These are phyloP conservation scores for Actinia equina DNA, from an alignment of 64 coral and sea anemone genomes.

Conservation along the genomic window DNA sequence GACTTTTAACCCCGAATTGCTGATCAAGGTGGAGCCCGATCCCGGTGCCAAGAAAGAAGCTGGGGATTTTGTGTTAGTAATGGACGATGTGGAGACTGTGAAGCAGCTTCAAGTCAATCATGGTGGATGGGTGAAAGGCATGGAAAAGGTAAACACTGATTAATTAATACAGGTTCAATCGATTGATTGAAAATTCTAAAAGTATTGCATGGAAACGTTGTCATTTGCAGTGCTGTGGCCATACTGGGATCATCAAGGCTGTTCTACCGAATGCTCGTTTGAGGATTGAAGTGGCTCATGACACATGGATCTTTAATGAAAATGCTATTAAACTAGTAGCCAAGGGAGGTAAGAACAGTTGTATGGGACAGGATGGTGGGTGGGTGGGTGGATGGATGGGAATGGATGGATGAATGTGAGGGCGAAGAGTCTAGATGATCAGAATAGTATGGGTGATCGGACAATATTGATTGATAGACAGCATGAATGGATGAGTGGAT, in stretches of 20 bases:
- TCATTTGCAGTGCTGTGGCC: not conserved
- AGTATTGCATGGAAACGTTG: no score
- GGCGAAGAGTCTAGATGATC: no score
- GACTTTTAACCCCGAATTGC: not conserved
- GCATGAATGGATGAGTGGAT: no score
- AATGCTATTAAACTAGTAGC: not conserved
- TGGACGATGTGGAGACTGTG: not conserved
- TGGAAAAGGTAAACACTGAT: not conserved
- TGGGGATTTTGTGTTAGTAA: not conserved
- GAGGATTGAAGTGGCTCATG: not conserved
- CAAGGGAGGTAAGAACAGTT: not conserved
- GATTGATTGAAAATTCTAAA: not conserved
- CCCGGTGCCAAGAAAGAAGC: not conserved
- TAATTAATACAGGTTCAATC: not conserved
- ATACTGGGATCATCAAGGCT: constrained; percentile 2
- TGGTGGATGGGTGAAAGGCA: not conserved
- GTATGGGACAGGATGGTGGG: no score
- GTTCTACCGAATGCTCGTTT: not conserved
- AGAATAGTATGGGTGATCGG: not conserved
- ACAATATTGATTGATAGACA: no score
- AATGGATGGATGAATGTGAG: no score
- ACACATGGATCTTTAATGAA: constrained; percentile 7
- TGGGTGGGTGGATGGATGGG: no score
- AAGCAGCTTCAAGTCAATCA: not conserved
- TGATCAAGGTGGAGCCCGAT: not conserved